A percentile compares a stretch with the other conserved stretches of the same genome.
These are phyloP conservation scores for Coenobita brevimanus DNA, from an alignment of 1,140 invertebrate genomes.

Conservation along the genomic window DNA sequence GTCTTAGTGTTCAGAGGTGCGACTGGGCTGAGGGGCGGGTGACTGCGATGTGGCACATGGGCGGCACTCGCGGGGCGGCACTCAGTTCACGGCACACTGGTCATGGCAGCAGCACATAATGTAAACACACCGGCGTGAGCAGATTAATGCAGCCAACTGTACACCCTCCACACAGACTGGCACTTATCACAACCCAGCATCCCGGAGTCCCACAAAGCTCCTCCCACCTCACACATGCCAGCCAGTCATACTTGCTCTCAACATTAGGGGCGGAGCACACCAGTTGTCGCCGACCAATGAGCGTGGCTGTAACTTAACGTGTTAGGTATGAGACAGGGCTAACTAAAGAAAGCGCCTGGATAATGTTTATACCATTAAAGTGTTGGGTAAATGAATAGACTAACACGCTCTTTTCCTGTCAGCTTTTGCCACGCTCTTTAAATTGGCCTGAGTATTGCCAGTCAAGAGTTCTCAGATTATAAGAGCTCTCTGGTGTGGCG, in stretches of 20 bases:
- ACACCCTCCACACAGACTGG: constrained; percentile 57
- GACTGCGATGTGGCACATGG: neutral
- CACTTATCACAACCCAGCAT: constrained; percentile 44
- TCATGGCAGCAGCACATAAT: constrained; percentile 23
- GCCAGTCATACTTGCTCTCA: constrained; percentile 10
- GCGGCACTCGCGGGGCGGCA: neutral
- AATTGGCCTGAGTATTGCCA: constrained; percentile 57
- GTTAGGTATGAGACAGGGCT: constrained; percentile 48
- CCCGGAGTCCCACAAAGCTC: constrained; percentile 36
- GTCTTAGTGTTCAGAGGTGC: neutral
- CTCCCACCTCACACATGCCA: constrained; percentile 12
- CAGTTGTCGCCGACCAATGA: constrained; percentile 6
- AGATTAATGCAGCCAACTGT: constrained; percentile 41
- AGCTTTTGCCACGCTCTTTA: constrained; percentile 64
- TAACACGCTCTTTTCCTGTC: constrained; percentile 65
- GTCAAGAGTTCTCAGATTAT: constrained; percentile 4
- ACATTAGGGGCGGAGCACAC: neutral
- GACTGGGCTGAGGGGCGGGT: neutral
- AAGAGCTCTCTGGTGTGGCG: neutral
- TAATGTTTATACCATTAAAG: constrained; percentile 68
- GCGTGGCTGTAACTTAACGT: constrained; percentile 34
- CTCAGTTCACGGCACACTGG: neutral
- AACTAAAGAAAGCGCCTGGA: constrained; percentile 54
- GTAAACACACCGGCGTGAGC: constrained; percentile 32
- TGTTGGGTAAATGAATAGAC: constrained; percentile 63